Evolutionary conservation across 2,797 vertebrate genomes (phyloP).

Genomic region (Fratercula arctica): DNA sequence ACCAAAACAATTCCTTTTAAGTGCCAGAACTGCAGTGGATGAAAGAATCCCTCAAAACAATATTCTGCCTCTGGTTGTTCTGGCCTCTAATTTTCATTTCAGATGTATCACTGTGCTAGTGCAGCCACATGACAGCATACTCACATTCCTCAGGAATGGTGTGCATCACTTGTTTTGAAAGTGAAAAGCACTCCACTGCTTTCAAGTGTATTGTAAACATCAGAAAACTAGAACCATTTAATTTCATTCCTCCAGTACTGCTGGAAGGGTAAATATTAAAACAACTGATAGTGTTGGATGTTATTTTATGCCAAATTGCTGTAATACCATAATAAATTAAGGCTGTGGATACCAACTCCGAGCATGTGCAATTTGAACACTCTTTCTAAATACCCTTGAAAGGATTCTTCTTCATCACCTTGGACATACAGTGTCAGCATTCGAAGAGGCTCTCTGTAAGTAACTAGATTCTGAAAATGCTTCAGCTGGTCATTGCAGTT

Average conservation of each 20-base stretch:
- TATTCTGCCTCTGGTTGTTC: neutral
- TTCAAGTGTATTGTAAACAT: conserved; percentile 12
- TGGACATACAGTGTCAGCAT: neutral
- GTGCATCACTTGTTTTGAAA: neutral
- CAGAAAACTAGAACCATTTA: neutral
- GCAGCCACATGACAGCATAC: neutral
- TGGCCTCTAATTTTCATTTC: neutral
- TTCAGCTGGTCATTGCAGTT: neutral
- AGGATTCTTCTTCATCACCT: neutral
- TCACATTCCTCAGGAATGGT: neutral
- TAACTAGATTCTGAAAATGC: neutral
- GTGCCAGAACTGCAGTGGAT: neutral
- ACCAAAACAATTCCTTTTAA: neutral
- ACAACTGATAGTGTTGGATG: neutral
- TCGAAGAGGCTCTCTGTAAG: neutral
- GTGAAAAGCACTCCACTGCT: neutral
- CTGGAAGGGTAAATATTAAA: conserved; percentile 35
- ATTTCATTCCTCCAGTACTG: neutral
- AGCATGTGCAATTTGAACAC: neutral
- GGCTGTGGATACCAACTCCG: neutral
- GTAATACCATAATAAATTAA: neutral
- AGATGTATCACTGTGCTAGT: neutral
- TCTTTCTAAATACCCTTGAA: neutral
- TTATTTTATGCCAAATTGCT: neutral
- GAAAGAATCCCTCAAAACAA: neutral